phyloP scores from a whole-genome alignment of 2,888 invertebrate species.

The Cryptophagus acutangulus region DNA sequence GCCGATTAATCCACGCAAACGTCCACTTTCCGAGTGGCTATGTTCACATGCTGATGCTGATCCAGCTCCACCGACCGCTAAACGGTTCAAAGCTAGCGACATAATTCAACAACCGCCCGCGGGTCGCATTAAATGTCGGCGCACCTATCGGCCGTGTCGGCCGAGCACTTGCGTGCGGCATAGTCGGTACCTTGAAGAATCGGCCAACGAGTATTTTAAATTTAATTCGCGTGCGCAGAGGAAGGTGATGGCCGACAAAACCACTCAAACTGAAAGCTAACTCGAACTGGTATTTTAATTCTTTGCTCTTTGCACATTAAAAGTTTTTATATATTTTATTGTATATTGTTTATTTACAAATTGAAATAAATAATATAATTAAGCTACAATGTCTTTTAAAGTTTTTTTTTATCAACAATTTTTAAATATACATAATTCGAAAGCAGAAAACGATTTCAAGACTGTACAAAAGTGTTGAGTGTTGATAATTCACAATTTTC shows the following conservation, averaged over 20 bases:
- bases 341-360: conserved; percentile 24
- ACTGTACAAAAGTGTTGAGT: conserved; percentile 13
- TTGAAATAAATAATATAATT: conserved; percentile 27
- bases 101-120: too few relatives aligned
- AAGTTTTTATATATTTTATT: conserved; percentile 19
- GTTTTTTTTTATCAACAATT: conserved; percentile 17
- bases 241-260: conserved; percentile 31
- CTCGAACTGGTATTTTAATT: conserved; percentile 11
- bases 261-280: conserved; percentile 36
- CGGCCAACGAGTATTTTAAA: background rate
- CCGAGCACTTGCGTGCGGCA: too few relatives aligned
- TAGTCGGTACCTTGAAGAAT: too few relatives aligned
- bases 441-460: conserved; percentile 17
- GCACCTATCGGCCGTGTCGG: too few relatives aligned
- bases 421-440: conserved; percentile 17
- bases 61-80: too few relatives aligned
- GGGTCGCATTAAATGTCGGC: too few relatives aligned
- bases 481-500: background rate
- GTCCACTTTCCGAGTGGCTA: too few relatives aligned
- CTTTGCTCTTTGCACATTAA: conserved; percentile 11
- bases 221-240: conserved; percentile 6
- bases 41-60: too few relatives aligned
- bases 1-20: too few relatives aligned
- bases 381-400: conserved; percentile 24
- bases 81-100: too few relatives aligned